Percentiles rank a stretch among this genome's conserved stretches.
These are phyloP conservation scores for Copidosoma aretas DNA, from an alignment of 2,888 invertebrate genomes.

Conservation along the genomic window DNA sequence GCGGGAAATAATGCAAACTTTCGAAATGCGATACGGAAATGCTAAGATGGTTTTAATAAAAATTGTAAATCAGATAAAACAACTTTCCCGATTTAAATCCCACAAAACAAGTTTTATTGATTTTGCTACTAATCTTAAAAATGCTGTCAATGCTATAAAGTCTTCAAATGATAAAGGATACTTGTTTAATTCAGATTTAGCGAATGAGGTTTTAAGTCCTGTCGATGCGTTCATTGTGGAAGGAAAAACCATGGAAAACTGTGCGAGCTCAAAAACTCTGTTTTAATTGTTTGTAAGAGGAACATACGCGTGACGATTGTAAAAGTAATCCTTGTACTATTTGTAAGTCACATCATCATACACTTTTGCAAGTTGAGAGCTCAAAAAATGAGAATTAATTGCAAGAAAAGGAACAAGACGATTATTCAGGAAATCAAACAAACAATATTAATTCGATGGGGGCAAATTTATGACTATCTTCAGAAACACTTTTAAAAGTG, in stretches of 20 bases:
- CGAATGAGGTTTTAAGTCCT: neutral
- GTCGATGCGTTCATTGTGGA: no score
- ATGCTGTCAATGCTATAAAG: neutral
- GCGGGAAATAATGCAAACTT: neutral
- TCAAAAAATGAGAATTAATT: no score
- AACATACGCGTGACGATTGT: neutral
- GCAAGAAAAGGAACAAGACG: no score
- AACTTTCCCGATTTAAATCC: neutral
- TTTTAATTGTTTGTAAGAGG: neutral
- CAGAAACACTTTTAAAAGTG: neutral
- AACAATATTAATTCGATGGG: no score
- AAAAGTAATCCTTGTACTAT: no score
- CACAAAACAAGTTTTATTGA: neutral
- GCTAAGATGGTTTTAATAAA: neutral
- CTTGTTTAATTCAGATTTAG: neutral
- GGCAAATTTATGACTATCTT: no score
- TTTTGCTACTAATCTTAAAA: neutral
- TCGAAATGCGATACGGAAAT: slow-evolving; percentile 12
- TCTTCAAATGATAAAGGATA: neutral
- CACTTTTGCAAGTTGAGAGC: neutral
- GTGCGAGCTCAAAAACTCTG: neutral
- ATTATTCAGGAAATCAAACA: no score
- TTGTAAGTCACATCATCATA: no score
- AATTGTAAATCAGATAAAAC: neutral
- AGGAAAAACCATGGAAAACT: no score